phyloP scores from a whole-genome alignment of 53 echinoderm and acorn worm species.

The Paracentrotus lividus region DNA sequence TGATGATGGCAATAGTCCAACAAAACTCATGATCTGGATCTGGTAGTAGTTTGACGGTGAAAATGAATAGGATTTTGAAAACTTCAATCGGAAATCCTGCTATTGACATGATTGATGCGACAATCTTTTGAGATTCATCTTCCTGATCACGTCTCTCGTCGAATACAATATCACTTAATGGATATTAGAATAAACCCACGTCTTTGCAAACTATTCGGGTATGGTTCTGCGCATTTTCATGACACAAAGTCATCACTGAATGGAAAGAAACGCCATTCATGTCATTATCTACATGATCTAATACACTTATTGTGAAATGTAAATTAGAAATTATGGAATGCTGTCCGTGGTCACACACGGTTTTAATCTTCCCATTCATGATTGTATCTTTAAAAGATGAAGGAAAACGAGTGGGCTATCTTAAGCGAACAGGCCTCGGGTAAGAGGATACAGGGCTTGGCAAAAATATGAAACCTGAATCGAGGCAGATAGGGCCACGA shows the following conservation, averaged over 20 bases:
- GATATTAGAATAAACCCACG: conserved; percentile 50
- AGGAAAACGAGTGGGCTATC: conserved; percentile 57
- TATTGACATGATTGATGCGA: conserved; percentile 61
- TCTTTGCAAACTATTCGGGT: conserved; percentile 18
- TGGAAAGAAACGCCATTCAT: background rate
- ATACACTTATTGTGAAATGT: background rate
- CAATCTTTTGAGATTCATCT: conserved; percentile 50
- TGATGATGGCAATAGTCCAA: conserved; percentile 28
- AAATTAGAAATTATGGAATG: conserved; percentile 29
- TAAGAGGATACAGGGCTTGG: conserved; percentile 65
- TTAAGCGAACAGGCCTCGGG: conserved; percentile 53
- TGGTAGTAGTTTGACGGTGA: conserved; percentile 47
- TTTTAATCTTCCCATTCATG: conserved; percentile 44
- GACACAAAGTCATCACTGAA: conserved; percentile 10
- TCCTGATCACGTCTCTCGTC: conserved; percentile 55
- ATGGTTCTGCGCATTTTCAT: background rate
- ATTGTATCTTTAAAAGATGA: conserved; percentile 44
- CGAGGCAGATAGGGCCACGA: conserved; percentile 58
- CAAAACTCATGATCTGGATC: background rate
- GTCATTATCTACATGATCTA: background rate
- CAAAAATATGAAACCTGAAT: conserved; percentile 66
- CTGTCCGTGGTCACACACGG: background rate
- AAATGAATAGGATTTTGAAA: conserved; percentile 3
- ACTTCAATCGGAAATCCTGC: conserved; percentile 47
- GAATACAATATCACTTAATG: conserved; percentile 22